A percentile compares a stretch with the other conserved stretches of the same genome.
Evolutionary conservation across 2,113 vertebrate genomes (phyloP).

Genomic region (Bothrops jararaca): DNA sequence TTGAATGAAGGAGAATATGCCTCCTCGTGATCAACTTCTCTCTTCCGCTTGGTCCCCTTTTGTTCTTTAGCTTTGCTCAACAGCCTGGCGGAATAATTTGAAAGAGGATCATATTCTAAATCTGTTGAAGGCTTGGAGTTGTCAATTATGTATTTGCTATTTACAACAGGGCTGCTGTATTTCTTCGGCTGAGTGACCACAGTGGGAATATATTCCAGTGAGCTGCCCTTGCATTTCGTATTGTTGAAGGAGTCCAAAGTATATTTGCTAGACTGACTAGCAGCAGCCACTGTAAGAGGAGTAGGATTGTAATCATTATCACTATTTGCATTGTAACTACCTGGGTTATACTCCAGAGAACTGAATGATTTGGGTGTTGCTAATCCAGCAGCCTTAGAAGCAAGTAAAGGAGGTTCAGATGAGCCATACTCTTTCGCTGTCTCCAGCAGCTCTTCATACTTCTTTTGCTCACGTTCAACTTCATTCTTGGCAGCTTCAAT

Average conservation of each 20-base stretch:
- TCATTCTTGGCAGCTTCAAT: conserved; percentile 89
- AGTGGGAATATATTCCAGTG: conserved; percentile 90
- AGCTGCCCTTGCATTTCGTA: conserved; percentile 61
- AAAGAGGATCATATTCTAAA: conserved; percentile 93
- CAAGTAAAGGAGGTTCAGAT: conserved; percentile 57
- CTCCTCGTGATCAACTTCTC: conserved; percentile 57
- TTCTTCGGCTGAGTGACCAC: conserved; percentile 69
- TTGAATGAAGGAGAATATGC: conserved; percentile 71
- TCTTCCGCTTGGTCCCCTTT: conserved; percentile 52
- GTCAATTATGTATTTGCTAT: conserved; percentile 89
- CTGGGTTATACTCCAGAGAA: conserved; percentile 76
- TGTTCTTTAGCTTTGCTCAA: conserved; percentile 69
- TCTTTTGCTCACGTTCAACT: conserved; percentile 89
- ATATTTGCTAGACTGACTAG: conserved; percentile 79
- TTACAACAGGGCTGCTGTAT: conserved; percentile 61
- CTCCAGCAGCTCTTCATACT: conserved; percentile 83
- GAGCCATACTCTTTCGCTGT: conserved; percentile 62
- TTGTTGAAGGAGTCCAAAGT: conserved; percentile 74
- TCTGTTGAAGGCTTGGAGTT: conserved; percentile 87
- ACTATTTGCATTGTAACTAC: conserved; percentile 72
- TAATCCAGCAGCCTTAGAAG: background rate
- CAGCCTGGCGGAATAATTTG: conserved; percentile 88
- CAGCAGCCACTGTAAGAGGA: conserved; percentile 60
- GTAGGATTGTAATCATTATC: conserved; percentile 82
- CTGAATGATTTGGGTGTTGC: conserved; percentile 48